Base-by-base conservation (phyloP, 2,113 vertebrate genomes). In the Nipponia nippon region DNA sequence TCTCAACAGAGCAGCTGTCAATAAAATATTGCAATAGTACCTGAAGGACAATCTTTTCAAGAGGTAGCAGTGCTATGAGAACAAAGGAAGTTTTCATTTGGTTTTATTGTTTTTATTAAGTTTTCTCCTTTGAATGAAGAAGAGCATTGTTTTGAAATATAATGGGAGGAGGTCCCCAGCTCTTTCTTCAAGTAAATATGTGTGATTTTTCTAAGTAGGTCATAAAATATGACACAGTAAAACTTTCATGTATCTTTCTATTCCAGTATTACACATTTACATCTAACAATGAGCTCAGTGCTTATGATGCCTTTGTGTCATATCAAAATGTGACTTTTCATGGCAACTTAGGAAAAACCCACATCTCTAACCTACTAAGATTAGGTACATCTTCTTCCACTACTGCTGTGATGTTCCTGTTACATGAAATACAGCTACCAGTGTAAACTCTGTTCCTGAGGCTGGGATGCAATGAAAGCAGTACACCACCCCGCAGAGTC, bases 1-100 rank as follows among this genome's bases (percentile, higher is more conserved):
- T 94, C 87, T 96, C 91, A 94, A 27, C 38, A 92, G 84, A 95
- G 81, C 78, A 88, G 70, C 82, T 95, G 87, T 95, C 87, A 91
- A 34, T 72, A 85, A 95, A 95, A 66, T 79, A 83, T 58, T 93
- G 84, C 89, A 77, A 8, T 20, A 46, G 69, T 44, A 89, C 65
- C 82, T 91, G 73, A 91, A 97, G 82, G 95, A 91, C 55, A 56
- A 15, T 63, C 82, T 96, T 93, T 87, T 58, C 23, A 38, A 73
- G 77, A 86, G 62, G 52, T 10, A 94, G 71, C 11, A 40, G 40
- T 83, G 49, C 40, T 75, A 70, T 38, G 71, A 83, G 73, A 93
- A 66, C n/a, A 81, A 53, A 90, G 21, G 11, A 72, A 83, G 42
- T 66, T 91, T 80, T 93, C 4, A 21, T 66, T 91, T 83, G 11